Evolutionary conservation across 2,888 invertebrate genomes (phyloP).

Genomic region (Sympetrum striolatum): DNA sequence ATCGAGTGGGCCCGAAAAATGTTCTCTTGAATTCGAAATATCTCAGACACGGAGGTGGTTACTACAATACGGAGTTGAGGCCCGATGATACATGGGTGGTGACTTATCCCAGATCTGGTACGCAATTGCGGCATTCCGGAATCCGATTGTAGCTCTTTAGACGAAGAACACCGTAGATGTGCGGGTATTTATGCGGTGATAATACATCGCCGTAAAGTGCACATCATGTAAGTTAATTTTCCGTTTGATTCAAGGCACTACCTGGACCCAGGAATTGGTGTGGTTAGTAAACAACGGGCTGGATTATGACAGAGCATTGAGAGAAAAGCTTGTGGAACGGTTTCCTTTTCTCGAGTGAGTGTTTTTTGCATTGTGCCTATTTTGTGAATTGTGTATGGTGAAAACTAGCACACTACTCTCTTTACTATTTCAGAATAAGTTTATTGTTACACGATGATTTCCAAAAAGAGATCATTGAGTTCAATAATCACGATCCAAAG

Average conservation of each 20-base stretch:
- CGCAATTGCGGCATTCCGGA: neutral
- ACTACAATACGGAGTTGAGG: neutral
- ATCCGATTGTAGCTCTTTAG: neutral
- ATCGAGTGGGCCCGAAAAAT: neutral
- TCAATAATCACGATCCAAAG: neutral
- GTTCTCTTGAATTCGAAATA: conserved; percentile 2
- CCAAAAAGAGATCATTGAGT: neutral
- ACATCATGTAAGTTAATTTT: neutral
- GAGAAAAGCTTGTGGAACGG: conserved; percentile 54
- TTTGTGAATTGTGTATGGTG: neutral
- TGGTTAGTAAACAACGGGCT: conserved; percentile 55
- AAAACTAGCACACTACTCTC: neutral
- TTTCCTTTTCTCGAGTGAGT: conserved; percentile 57
- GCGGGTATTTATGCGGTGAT: neutral
- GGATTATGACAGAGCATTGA: conserved; percentile 53
- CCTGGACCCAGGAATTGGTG: conserved; percentile 60
- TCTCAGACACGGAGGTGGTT: neutral
- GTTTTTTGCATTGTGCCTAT: neutral
- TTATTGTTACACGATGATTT: neutral
- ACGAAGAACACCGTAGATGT: neutral
- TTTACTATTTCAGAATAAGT: conserved; percentile 11
- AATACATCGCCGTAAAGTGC: too few relatives aligned
- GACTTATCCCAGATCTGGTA: conserved; percentile 21
- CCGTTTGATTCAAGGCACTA: conserved; percentile 51
- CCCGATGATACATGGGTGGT: conserved; percentile 12